phyloP scores from a whole-genome alignment of 2,888 invertebrate genomes.

The Philhelius pedissequus region DNA sequence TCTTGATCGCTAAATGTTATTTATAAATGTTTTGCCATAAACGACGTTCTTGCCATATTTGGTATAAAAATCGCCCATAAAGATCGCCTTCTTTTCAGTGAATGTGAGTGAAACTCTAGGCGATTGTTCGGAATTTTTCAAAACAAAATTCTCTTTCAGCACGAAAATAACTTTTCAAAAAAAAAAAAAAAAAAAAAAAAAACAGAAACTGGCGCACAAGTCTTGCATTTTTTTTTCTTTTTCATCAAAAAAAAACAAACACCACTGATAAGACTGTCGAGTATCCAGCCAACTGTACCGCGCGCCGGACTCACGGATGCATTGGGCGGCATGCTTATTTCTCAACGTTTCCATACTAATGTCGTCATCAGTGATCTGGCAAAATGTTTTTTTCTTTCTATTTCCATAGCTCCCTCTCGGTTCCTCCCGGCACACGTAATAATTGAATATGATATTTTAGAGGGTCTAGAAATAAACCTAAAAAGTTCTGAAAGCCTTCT shows the following conservation, averaged over 20 bases:
- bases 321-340: conserved; percentile 7
- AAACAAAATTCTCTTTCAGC: conserved; percentile 20
- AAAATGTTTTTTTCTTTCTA: neutral
- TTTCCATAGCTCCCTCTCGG: neutral
- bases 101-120: conserved; percentile 41
- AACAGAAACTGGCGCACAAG: conserved; percentile 38
- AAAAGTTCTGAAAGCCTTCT: conserved; percentile 48
- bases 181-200: neutral
- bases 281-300: conserved; percentile 24
- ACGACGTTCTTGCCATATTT: conserved; percentile 52
- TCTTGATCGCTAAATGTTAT: conserved; percentile 33
- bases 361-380: conserved; percentile 35
- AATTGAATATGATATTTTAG: conserved; percentile 60
- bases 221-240: conserved; percentile 1
- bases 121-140: conserved; percentile 13
- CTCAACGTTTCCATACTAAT: conserved; percentile 16
- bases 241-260: conserved; percentile 1
- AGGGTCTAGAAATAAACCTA: conserved; percentile 62
- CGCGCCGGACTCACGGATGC: conserved; percentile 12
- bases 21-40: conserved; percentile 59
- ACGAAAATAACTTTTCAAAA: conserved; percentile 43
- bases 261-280: conserved; percentile 43
- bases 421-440: neutral
- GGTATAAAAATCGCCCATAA: conserved; percentile 40
- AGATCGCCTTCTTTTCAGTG: neutral